These are phyloP conservation scores for Enteromius mattozi DNA, from an alignment of 2,797 vertebrate genomes.

Conservation along the genomic window DNA sequence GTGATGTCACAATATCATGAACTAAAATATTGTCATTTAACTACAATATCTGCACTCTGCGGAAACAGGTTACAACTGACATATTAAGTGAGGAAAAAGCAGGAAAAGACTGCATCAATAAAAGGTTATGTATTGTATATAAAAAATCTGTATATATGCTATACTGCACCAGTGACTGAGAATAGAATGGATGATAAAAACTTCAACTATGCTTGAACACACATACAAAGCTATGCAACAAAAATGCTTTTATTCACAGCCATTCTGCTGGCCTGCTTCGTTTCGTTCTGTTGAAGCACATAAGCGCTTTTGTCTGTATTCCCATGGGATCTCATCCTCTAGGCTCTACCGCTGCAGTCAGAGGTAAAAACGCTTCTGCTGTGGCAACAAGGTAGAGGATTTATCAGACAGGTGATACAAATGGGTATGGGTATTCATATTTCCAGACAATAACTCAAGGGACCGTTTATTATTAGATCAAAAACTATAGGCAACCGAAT, in stretches of 20 bases:
- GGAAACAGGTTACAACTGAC: background rate
- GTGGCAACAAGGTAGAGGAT: constrained; percentile 39
- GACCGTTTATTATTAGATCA: constrained; percentile 65
- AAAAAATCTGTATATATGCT: background rate
- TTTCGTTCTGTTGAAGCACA: constrained; percentile 51
- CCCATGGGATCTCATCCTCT: constrained; percentile 51
- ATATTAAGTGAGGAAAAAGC: background rate
- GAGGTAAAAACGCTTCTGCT: constrained; percentile 44
- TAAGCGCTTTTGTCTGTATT: constrained; percentile 54
- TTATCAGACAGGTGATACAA: constrained; percentile 58
- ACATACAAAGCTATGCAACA: constrained; percentile 32
- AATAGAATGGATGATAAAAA: constrained; percentile 6
- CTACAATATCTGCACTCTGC: background rate
- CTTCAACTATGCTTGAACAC: constrained; percentile 12
- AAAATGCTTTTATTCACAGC: constrained; percentile 46
- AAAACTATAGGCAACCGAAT: constrained; percentile 54
- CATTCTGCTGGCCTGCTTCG: constrained; percentile 37
- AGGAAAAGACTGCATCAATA: background rate
- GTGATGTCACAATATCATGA: background rate
- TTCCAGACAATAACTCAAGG: constrained; percentile 53
- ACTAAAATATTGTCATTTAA: background rate
- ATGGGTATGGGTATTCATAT: constrained; percentile 60
- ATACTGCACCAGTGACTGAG: background rate
- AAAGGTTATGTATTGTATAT: background rate
- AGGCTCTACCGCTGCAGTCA: constrained; percentile 43